Evolutionary conservation across 2,113 vertebrate species (phyloP).

Genomic region (Pelecanus crispus): DNA sequence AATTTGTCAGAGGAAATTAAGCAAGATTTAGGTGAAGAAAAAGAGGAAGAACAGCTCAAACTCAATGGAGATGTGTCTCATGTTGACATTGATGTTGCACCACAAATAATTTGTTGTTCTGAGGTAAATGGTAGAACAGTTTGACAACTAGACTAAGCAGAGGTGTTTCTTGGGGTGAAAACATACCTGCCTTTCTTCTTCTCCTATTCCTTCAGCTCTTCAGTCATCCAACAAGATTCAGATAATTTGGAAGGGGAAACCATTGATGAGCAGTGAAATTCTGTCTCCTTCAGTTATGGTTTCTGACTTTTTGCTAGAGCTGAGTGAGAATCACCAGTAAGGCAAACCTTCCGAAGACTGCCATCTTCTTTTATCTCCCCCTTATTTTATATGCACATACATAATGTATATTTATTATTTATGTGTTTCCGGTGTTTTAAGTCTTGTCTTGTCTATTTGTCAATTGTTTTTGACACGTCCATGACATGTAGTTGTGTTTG

Average conservation of each 20-base stretch:
- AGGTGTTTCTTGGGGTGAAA: constrained; percentile 50
- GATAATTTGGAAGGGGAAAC: constrained; percentile 55
- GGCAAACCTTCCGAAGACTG: constrained; percentile 27
- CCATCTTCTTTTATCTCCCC: neutral
- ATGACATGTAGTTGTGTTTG: neutral
- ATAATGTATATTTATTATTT: constrained; percentile 41
- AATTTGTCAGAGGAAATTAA: constrained; percentile 57
- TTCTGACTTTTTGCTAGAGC: constrained; percentile 59
- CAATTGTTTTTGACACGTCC: constrained; percentile 35
- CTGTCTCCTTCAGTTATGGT: constrained; percentile 57
- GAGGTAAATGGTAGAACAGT: constrained; percentile 91
- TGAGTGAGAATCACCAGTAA: constrained; percentile 50
- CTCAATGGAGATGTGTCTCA: constrained; percentile 89
- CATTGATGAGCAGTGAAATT: constrained; percentile 51
- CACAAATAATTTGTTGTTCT: constrained; percentile 98
- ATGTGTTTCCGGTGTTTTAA: constrained; percentile 40
- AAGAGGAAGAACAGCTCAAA: constrained; percentile 75
- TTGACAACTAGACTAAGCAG: constrained; percentile 47
- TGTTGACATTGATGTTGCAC: constrained; percentile 82
- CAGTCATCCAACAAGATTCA: constrained; percentile 47
- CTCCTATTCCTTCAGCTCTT: constrained; percentile 62
- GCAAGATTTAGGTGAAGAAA: constrained; percentile 58
- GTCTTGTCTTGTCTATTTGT: constrained; percentile 61
- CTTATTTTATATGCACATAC: constrained; percentile 3
- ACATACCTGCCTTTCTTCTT: constrained; percentile 69